phyloP scores from a whole-genome alignment of 2,113 vertebrate genomes.

The Myrmecobius fasciatus region DNA sequence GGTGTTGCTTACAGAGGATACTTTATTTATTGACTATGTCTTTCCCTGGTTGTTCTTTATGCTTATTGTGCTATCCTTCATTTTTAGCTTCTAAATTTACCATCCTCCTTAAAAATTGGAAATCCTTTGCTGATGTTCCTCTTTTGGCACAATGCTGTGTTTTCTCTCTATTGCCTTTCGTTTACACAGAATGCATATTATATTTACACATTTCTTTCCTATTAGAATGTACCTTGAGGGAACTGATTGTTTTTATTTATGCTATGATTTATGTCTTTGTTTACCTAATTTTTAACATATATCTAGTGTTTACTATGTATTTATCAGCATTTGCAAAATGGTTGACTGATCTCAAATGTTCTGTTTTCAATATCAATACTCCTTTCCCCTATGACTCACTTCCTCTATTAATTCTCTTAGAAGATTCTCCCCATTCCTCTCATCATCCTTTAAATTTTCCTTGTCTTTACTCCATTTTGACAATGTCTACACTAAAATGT shows the following conservation, averaged over 20 bases:
- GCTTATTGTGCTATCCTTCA: background rate
- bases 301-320: background rate
- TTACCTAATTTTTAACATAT: too few species aligned
- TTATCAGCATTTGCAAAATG: too few species aligned
- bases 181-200: background rate
- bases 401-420: too few species aligned
- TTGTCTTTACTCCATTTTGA: background rate
- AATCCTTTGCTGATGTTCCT: background rate
- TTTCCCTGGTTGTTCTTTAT: background rate
- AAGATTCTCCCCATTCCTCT: too few species aligned
- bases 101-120: background rate
- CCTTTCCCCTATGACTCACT: too few species aligned
- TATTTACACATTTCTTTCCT: background rate
- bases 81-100: background rate
- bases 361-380: too few species aligned
- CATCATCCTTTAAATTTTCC: too few species aligned
- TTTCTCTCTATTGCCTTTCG: background rate
- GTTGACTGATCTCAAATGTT: too few species aligned
- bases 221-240: background rate
- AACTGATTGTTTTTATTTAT: background rate
- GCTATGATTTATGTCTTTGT: background rate
- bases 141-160: background rate
- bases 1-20: background rate
- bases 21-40: background rate
- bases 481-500: background rate